phyloP scores from a whole-genome alignment of 1,140 invertebrate genomes.

The Streblospio benedicti region DNA sequence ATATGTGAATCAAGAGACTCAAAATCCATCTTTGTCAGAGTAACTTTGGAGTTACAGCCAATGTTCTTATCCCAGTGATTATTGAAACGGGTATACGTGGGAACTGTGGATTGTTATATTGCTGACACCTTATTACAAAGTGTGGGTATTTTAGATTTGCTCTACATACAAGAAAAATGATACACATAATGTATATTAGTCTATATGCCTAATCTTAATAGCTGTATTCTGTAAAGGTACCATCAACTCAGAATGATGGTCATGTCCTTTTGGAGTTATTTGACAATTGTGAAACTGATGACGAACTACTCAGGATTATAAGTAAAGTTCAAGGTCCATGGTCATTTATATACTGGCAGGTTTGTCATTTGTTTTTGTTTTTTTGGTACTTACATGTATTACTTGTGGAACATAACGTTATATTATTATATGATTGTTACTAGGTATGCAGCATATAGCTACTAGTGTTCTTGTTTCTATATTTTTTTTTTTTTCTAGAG shows the following conservation, averaged over 20 bases:
- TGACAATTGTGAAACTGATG: conserved; percentile 22
- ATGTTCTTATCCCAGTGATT: neutral
- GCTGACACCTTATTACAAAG: too few relatives aligned
- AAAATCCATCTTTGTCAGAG: neutral
- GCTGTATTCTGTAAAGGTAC: conserved; percentile 25
- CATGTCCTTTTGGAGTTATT: conserved; percentile 29
- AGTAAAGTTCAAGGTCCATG: conserved; percentile 67
- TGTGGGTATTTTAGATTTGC: too few relatives aligned
- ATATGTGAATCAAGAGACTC: neutral
- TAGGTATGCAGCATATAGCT: neutral
- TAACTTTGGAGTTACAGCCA: neutral
- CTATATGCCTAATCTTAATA: too few relatives aligned
- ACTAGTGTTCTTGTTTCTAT: neutral
- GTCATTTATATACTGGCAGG: conserved; percentile 70
- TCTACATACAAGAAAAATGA: too few relatives aligned
- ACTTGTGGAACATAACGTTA: neutral
- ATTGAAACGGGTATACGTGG: neutral
- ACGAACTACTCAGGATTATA: conserved; percentile 49
- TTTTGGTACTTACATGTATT: neutral
- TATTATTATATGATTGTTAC: neutral
- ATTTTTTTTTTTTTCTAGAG: conserved; percentile 39
- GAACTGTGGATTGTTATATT: too few relatives aligned
- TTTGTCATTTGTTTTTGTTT: conserved; percentile 15
- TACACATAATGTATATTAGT: too few relatives aligned
- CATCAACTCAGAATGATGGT: conserved; percentile 35